These are phyloP conservation scores for Microdon myrmicae DNA, from an alignment of 2,888 invertebrate species.

Conservation along the genomic window DNA sequence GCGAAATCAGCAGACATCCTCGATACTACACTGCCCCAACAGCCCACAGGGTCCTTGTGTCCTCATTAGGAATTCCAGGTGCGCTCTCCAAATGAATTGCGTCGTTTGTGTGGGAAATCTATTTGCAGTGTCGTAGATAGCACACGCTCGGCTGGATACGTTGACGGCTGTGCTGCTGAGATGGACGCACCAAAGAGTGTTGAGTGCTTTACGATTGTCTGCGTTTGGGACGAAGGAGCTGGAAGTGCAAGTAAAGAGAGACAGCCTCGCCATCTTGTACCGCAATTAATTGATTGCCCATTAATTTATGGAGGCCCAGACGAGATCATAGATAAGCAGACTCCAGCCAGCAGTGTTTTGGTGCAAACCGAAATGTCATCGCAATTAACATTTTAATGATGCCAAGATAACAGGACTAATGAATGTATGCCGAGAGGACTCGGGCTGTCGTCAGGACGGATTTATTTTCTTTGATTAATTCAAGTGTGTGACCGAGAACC, in stretches of 20 bases:
- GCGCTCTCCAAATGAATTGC: conserved; percentile 42
- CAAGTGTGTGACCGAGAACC: too few species aligned
- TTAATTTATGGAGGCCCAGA: conserved; percentile 42
- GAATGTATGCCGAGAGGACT: conserved; percentile 30
- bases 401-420: conserved; percentile 46
- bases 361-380: conserved; percentile 39
- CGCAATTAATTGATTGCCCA: conserved; percentile 50
- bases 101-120: conserved; percentile 29
- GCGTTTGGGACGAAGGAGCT: conserved; percentile 1
- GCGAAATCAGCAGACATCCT: too few species aligned
- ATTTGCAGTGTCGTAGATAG: conserved; percentile 29
- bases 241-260: conserved; percentile 10
- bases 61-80: conserved; percentile 47
- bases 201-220: conserved; percentile 32
- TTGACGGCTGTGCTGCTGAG: conserved; percentile 8
- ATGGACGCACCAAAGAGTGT: conserved; percentile 6
- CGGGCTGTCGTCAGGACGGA: conserved; percentile 21
- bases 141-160: conserved; percentile 3
- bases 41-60: conserved; percentile 7
- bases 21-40: conserved; percentile 11
- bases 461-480: conserved; percentile 39
- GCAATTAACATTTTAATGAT: conserved; percentile 52
- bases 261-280: conserved; percentile 38
- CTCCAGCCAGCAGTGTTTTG: not conserved
- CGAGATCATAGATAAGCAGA: conserved; percentile 18